Base-by-base conservation (phyloP, 2,797 vertebrate genomes). In the Amphiprion clarkii region DNA sequence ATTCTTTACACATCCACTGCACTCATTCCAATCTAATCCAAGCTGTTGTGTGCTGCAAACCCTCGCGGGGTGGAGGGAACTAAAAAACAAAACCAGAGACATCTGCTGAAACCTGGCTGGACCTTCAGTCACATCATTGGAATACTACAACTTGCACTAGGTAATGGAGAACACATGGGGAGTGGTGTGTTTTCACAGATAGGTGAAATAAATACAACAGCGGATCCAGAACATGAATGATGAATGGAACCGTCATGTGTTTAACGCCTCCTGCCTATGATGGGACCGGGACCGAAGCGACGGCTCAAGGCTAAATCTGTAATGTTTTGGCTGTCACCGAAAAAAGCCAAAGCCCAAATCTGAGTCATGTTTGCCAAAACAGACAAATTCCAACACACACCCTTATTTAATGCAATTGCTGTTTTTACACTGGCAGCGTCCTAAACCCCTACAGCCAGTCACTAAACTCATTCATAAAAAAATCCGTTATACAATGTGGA, bases 121-220 rank as follows among this genome's bases (percentile, higher is more conserved):
- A 68, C 58, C 66, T 75, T 87, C 66, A 75, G 70, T 78, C 78
- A 65, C 72, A 89, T 87, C 80, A 78, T 23, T 86, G 67, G 85
- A 90, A 85, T 67, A 70, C 63, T 88, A 78, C 46, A 88, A 76
- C 67, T 74, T 71, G 29, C 9, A 17, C 40, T 53, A 51, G 40
- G 11, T 89, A 89, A 89, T 88, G 75, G 54, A 78, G 74, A 87
- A 64, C 86, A 89, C 83, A 81, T 91, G 89, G 66, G n/a, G 27
- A 68, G 53, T n/a, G 71, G 39, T 52, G 74, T 46, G 66, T 80
- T 83, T 88, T 67, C 59, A 75, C 25, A 75, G 56, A 81, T 78
- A 81, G 68, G 46, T 74, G 44, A 83, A 67, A 75, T 70, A 78
- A 79, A 83, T 78, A 84, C 64, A 71, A 59, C 25, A 68, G 52